phyloP scores from a whole-genome alignment of 2,113 vertebrate species.

The Cyanoramphus novaezelandiae region DNA sequence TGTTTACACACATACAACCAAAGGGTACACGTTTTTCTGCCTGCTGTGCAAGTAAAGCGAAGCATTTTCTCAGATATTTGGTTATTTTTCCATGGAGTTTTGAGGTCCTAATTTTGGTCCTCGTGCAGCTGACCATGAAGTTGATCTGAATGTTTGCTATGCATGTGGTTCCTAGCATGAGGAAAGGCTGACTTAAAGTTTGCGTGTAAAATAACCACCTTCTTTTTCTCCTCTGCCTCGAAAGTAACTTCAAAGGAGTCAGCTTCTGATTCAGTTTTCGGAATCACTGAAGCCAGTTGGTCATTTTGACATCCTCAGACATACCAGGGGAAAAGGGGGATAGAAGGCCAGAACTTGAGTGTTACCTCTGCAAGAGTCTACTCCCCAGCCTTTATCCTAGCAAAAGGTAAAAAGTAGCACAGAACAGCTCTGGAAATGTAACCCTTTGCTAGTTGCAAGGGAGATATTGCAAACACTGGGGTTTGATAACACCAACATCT shows the following conservation, averaged over 20 bases:
- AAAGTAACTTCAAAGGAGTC: neutral
- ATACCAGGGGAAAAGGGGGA: fast-evolving
- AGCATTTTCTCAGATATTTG: neutral
- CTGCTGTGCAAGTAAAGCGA: neutral
- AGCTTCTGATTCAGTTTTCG: neutral
- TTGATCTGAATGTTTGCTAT: neutral
- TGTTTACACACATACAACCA: neutral
- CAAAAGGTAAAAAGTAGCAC: neutral
- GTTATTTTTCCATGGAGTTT: neutral
- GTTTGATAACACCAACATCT: neutral
- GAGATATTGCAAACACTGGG: neutral
- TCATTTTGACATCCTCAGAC: neutral
- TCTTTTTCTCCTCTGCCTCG: neutral
- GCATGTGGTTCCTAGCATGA: neutral
- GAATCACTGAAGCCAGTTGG: neutral
- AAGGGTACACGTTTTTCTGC: neutral
- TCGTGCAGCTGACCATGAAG: neutral
- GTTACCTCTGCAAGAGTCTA: neutral
- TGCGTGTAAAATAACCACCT: neutral
- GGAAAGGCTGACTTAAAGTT: neutral
- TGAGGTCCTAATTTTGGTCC: neutral
- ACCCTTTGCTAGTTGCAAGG: neutral
- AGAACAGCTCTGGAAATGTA: neutral
- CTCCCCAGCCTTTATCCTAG: neutral
- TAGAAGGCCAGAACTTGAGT: neutral